Conservation (phyloP, 53 echinoderm and acorn worm species). For the Hippasteria phrygiana region DNA sequence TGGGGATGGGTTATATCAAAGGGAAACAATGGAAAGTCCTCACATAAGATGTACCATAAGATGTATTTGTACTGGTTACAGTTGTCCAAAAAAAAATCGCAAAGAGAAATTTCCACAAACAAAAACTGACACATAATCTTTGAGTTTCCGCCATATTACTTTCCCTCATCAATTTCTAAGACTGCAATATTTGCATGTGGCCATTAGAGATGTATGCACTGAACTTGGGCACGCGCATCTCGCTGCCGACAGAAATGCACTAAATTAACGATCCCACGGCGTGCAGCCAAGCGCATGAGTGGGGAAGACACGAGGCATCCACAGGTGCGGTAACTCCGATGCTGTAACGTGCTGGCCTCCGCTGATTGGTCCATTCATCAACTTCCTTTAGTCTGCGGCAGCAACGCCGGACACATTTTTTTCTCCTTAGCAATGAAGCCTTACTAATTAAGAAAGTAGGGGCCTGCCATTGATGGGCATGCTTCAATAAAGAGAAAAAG, state of each 20-base stretch:
- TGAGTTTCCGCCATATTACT: conserved; percentile 9
- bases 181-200: background rate
- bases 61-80: background rate
- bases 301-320: conserved; percentile 21
- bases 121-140: background rate
- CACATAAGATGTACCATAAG: too few relatives aligned
- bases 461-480: background rate
- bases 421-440: conserved; percentile 24
- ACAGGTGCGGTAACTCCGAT: conserved; percentile 46
- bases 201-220: background rate
- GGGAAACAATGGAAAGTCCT: too few relatives aligned
- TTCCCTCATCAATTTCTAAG: conserved; percentile 8
- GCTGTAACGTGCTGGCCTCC: conserved; percentile 4
- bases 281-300: conserved; percentile 7
- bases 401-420: background rate
- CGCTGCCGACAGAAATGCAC: background rate
- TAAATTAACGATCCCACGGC: conserved; percentile 2
- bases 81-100: background rate
- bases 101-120: background rate
- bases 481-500: background rate
- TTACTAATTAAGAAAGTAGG: conserved; percentile 39
- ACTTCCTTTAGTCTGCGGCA: background rate
- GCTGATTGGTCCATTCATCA: conserved; percentile 46
- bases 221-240: background rate
- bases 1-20: too few relatives aligned